Evolutionary conservation across 2,113 vertebrate species (phyloP), one percentile per base, ranked within the genome.

Genomic region (Pogonocichla stellata): DNA sequence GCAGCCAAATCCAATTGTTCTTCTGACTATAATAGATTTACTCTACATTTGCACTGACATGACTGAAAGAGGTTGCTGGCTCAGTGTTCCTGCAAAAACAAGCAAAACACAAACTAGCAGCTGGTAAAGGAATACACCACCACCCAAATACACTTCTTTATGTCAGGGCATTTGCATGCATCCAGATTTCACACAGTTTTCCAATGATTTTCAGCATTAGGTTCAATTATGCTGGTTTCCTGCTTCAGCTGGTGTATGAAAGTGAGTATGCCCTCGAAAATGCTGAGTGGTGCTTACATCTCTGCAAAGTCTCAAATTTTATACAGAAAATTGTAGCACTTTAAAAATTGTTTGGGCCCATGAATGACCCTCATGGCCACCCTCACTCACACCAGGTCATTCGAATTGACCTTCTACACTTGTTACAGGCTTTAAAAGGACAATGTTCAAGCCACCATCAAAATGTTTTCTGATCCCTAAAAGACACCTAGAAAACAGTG

Each of bases 31-130:
- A 95, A 94, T 40, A 62, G 79, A 80, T 94, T 96, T 96, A 80
- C 19, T 80, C 54, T 73, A 54, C 75, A 83, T 95, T 88, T 88
- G 79, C 70, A 93, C 23, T 86, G 94, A 92, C 75, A 62, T 83
- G 50, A 80, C 82, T 92, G 58, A 92, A 91, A 83, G 92, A 40
- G 48, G 64, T 80, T 96, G 75, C 75, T 96, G 75, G 88, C 91
- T 90, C 80, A 71, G 88, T 90, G 80, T 66, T 93, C 92, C 80
- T 78, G 72, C n/a, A 92, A 90, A 93, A 95, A 65, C 71, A 92
- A 90, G 81, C 54, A 86, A 88, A 91, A 94, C 28, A 75, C 65
- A 69, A 90, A 82, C 73, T 25, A 93, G 70, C 78, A 88, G 85
- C 48, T 96, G 90, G 64, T 85, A 71, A 90, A 93, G 73, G n/a